Base-by-base conservation (phyloP, 2,113 vertebrate species). In the Tachycineta bicolor region DNA sequence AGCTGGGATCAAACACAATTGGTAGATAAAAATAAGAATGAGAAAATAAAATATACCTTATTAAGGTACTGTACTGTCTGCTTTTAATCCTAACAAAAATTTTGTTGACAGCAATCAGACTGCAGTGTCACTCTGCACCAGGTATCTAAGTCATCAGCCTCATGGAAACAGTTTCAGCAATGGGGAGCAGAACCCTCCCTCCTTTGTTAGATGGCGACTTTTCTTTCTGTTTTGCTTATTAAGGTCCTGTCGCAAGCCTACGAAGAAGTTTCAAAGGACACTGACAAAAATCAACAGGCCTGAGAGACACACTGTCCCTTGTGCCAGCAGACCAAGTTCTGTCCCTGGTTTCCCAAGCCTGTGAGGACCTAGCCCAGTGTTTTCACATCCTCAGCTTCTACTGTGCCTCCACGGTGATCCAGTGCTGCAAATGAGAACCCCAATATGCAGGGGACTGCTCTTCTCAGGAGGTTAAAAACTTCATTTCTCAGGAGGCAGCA, bases 401-500 rank as follows among this genome's bases (percentile, higher is more conserved):
- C 39, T 1, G 9, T 46, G 59, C 75, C 46, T 69, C 67, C 59
- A 11, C 0, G 41, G 63, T 55, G 56, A 87, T 21, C 15, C 47
- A 47, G 1, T 12, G 26, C 52, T 75, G 47, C 87, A 63, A 59
- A 70, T 1, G 23, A 55, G 29, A 56, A 74, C 12, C 65, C 47
- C 24, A 5, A 1, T 52, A 46, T 28, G 59, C 52, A 84, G 29
- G 26, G 17, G 24, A n/a, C 52, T 29, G 65, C n/a, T 60, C 50
- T 76, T 64, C 28, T 53, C 49, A 62, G 67, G 41, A 79, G 98
- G 90, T 98, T 96, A 81, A 99, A 97, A 99, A 98, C 98, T 98
- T 99, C 98, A 98, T 99, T 89, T 90, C 97, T 93, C 83, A 87
- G 80, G 68, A 77, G 65, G 74, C 74, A 87, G 79, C 60, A 83